Base-by-base conservation (phyloP, 64 coral and sea anemone species). In the Stylophora pistillata region DNA sequence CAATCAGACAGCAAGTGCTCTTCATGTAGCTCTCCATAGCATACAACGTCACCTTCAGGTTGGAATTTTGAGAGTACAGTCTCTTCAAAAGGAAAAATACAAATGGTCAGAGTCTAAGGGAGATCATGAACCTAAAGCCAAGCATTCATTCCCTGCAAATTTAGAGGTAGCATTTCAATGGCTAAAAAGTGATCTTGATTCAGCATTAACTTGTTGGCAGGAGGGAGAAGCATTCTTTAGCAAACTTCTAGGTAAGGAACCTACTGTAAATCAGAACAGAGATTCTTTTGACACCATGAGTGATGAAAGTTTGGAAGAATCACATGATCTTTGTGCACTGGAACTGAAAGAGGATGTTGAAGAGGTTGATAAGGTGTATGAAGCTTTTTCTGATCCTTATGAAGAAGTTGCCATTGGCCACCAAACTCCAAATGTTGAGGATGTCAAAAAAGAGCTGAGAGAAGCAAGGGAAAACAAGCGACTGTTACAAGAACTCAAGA, bases 401-500 rank as follows among this genome's bases (percentile, higher is more conserved):
- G 71, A 53, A 30, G 76, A 95, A 63, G 64, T 26, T 62, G n/a
- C 78, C 9, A 23, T 55, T 62, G 37, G 75, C 20, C 72, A 81
- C 23, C 9, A 31, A 54, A 16, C 58, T 12, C 30, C 88, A 68
- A 78, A 82, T 62, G 55, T 29, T 20, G 87, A 95, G 59, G 90
- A 89, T 53, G 29, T 92, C 56, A 81, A 93, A 65, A 88, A 62
- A 34, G 97, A 99, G 60, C 77, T 85, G n/a, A 92, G 21, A 75
- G 58, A 21, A 41, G 33, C 79, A 72, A 88, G 89, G 76, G 93
- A 99, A 84, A 95, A 91, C 30, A 74, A 73, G 47, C 87, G 90
- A 82, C 93, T 99, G 69, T 76, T 99, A 59, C 79, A 85, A 63
- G 97, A 99, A 86, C 79, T 99, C 17, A 92, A 92, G 74, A 87